Percentiles rank a stretch among this genome's conserved stretches.
These are phyloP conservation scores for Meleagris gallopavo DNA, from an alignment of 2,113 vertebrate genomes.

Conservation along the genomic window DNA sequence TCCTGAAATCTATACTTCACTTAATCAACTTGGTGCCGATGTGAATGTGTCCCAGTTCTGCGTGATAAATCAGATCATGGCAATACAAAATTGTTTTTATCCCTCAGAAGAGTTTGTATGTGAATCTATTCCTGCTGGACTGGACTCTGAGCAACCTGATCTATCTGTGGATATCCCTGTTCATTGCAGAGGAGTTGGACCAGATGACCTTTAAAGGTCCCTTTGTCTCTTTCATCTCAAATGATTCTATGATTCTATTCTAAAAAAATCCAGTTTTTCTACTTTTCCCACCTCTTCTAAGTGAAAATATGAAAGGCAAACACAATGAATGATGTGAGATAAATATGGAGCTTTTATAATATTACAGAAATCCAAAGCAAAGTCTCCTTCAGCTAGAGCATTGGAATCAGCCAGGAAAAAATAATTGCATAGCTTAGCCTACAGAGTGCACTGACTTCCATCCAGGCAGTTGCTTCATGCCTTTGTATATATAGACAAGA, in stretches of 20 bases:
- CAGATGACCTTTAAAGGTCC: too few relatives aligned
- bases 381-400: background rate
- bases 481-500: background rate
- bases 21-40: background rate
- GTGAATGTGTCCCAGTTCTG: background rate
- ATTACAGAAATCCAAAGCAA: background rate
- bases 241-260: background rate
- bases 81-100: background rate
- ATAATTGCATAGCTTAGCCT: background rate
- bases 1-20: background rate
- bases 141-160: too few relatives aligned
- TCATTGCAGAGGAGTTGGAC: too few relatives aligned
- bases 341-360: background rate
- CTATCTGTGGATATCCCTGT: too few relatives aligned
- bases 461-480: background rate
- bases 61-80: background rate
- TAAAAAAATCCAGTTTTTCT: accelerated
- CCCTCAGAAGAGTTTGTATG: background rate
- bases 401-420: background rate
- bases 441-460: background rate
- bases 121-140: background rate
- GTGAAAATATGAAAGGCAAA: background rate
- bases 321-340: background rate
- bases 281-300: background rate
- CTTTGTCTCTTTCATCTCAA: too few relatives aligned